phyloP scores from a whole-genome alignment of 2,888 invertebrate genomes.

The Malacosoma neustria region DNA sequence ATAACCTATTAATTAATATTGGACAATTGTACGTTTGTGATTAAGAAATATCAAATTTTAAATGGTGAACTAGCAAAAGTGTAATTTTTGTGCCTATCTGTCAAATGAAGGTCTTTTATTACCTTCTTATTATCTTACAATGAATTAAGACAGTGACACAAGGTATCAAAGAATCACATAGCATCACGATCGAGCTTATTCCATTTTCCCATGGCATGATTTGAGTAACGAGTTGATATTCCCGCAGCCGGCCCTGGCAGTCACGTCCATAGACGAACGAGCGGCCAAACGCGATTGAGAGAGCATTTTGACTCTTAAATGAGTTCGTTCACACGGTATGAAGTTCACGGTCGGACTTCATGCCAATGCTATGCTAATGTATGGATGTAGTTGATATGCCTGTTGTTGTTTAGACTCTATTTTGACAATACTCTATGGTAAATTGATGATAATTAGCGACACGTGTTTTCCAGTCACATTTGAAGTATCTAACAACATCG shows the following conservation, averaged over 20 bases:
- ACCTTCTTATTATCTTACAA: no score
- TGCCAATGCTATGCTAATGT: constrained; percentile 29
- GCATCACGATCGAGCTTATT: not conserved
- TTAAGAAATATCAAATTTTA: no score
- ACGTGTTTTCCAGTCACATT: not conserved
- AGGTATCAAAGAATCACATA: not conserved
- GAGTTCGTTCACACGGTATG: constrained; percentile 58
- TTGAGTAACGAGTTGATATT: not conserved
- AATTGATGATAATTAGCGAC: not conserved
- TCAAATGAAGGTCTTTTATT: no score
- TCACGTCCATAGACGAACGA: constrained; percentile 48
- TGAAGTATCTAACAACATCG: no score
- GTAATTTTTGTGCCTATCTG: no score
- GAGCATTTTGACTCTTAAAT: constrained; percentile 60
- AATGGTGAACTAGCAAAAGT: no score
- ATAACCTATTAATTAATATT: no score
- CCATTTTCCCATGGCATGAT: constrained; percentile 2
- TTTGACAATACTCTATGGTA: constrained; percentile 15
- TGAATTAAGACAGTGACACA: no score
- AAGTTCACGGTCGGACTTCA: constrained; percentile 43
- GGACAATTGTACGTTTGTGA: no score
- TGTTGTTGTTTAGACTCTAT: constrained; percentile 15
- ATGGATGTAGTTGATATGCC: constrained; percentile 37
- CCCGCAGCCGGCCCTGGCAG: constrained; percentile 24
- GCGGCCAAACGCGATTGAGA: constrained; percentile 31